phyloP scores from a whole-genome alignment of 1,140 invertebrate genomes.

The Zaprionus kolodkinae region DNA sequence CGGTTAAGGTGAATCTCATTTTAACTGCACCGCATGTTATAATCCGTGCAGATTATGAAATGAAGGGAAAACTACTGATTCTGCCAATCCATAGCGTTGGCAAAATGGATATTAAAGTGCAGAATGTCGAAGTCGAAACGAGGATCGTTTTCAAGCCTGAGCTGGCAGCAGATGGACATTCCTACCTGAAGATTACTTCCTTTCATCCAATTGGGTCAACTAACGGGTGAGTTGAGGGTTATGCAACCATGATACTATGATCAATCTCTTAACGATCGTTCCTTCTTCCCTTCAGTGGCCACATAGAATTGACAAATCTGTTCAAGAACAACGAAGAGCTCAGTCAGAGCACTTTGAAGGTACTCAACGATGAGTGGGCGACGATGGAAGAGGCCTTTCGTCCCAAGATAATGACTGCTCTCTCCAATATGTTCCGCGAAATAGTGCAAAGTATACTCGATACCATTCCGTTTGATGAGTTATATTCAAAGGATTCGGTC shows the following conservation, averaged over 20 bases:
- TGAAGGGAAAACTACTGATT: background rate
- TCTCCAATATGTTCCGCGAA: too few species aligned
- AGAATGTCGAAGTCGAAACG: background rate
- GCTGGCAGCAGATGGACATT: background rate
- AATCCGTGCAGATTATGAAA: background rate
- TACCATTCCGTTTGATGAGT: background rate
- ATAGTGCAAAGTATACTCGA: background rate
- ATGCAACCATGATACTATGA: too few species aligned
- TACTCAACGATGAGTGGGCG: slow-evolving; percentile 3
- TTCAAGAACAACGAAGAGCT: slow-evolving; percentile 11
- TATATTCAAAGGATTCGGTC: background rate
- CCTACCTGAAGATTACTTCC: background rate
- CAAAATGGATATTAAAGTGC: background rate
- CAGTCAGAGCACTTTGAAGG: background rate
- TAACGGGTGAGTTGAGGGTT: background rate
- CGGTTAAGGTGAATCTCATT: background rate
- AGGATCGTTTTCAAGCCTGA: background rate
- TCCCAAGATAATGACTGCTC: background rate
- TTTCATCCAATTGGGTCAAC: background rate
- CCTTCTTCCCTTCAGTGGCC: background rate
- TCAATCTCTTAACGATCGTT: background rate
- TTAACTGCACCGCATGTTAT: background rate
- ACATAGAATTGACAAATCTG: background rate
- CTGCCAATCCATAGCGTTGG: background rate
- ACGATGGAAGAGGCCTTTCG: background rate